Conservation (phyloP, 2,113 vertebrate species). For the Lophotis ruficrista region DNA sequence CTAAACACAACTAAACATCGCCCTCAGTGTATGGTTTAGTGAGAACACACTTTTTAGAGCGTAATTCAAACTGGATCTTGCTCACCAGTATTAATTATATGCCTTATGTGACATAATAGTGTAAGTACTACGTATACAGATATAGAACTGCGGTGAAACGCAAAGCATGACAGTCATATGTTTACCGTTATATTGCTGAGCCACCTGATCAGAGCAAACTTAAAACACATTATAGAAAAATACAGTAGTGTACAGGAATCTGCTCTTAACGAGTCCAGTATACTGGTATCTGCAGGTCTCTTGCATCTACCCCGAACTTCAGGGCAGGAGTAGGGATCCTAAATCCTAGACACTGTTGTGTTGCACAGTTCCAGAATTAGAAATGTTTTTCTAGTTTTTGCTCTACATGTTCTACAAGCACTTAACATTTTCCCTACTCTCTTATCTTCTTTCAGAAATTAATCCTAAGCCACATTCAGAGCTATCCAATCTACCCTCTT, state of each 20-base stretch:
- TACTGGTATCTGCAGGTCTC: background rate
- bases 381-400: background rate
- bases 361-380: background rate
- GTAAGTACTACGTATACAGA: background rate
- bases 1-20: background rate
- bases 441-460: background rate
- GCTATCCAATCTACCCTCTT: background rate
- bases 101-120: background rate
- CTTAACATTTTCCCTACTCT: background rate
- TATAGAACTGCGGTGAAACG: rapidly evolving
- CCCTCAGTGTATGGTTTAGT: background rate
- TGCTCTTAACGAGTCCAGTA: background rate
- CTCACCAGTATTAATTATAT: background rate
- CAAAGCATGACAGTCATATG: background rate
- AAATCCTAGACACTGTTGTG: background rate
- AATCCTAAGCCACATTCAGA: background rate
- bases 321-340: background rate
- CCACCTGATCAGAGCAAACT: background rate
- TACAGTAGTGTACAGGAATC: background rate
- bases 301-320: background rate
- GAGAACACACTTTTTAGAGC: background rate
- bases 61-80: background rate
- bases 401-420: background rate
- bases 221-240: background rate
- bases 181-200: background rate